Percentiles rank a stretch among this genome's conserved stretches.
These are phyloP conservation scores for Gallinago jamesoni DNA, from an alignment of 2,113 vertebrate species.

Conservation along the genomic window DNA sequence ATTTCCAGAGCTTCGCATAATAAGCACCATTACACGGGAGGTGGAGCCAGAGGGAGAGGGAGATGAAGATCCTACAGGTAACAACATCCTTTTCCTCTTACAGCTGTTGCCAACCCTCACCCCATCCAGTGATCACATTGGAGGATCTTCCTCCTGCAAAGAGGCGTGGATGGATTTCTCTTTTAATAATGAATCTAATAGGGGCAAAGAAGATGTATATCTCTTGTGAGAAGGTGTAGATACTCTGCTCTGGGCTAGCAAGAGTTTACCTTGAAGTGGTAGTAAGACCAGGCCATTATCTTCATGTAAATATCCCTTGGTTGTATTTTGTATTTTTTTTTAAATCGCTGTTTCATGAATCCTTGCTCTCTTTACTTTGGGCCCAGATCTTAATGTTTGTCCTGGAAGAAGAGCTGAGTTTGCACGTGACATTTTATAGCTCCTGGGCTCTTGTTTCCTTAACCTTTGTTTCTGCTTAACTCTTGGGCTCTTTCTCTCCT, in stretches of 20 bases:
- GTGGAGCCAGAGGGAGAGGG: conserved; percentile 87
- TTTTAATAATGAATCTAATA: no score
- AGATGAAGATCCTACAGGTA: conserved; percentile 92
- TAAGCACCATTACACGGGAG: conserved; percentile 95
- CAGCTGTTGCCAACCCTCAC: background rate
- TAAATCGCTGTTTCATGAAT: background rate
- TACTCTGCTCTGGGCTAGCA: background rate
- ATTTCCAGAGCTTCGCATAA: conserved; percentile 94
- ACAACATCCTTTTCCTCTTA: background rate
- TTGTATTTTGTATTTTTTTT: background rate
- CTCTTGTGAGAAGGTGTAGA: background rate
- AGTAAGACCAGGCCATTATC: background rate
- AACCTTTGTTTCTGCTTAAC: background rate
- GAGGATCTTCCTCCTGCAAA: background rate
- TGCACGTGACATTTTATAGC: background rate
- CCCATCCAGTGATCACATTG: rapidly evolving
- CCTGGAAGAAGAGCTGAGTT: background rate
- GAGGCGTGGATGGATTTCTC: rapidly evolving
- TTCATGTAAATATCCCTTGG: background rate
- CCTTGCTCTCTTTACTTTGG: background rate
- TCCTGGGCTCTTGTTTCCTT: background rate
- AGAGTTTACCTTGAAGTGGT: background rate
- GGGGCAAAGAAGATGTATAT: background rate
- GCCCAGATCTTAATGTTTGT: background rate
- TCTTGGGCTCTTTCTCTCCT: background rate